Percentiles rank a stretch among this genome's conserved stretches.
Conservation (phyloP, 2,797 vertebrate species). For the Aulostomus chinensis region DNA sequence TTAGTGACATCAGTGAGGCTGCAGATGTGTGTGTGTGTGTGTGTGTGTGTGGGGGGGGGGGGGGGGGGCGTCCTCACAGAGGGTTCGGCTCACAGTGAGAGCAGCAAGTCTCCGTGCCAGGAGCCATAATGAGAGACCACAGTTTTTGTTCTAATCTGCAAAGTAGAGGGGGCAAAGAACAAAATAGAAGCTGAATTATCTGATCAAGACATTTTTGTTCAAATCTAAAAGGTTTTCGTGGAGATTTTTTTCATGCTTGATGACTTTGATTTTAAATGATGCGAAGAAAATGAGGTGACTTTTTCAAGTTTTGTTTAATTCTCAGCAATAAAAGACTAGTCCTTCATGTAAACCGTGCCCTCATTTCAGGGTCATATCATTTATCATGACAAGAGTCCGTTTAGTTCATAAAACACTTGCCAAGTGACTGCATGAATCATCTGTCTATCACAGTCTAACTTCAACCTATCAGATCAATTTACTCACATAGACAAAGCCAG, state of each 20-base stretch:
- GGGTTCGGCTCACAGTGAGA: conserved; percentile 22
- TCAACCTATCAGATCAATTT: no score
- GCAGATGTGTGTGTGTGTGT: no score
- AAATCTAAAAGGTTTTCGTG: conserved; percentile 13
- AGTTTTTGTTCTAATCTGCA: conserved; percentile 2
- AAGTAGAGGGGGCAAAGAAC: not conserved
- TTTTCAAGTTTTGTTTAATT: conserved; percentile 26
- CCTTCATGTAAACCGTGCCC: conserved; percentile 4
- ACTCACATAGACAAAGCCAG: no score
- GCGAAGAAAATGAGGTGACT: conserved; percentile 36
- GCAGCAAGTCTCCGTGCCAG: conserved; percentile 18
- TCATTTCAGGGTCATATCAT: conserved; percentile 11
- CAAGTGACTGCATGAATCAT: no score
- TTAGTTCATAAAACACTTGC: no score
- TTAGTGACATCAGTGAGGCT: conserved; percentile 54
- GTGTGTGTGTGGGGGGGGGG: not conserved
- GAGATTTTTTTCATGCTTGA: conserved; percentile 18
- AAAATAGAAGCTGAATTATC: not conserved
- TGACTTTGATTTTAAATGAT: conserved; percentile 49
- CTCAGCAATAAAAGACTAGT: conserved; percentile 8
- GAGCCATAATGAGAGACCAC: not conserved
- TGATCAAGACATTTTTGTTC: conserved; percentile 1
- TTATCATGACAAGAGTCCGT: no score
- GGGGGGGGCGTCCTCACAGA: conserved; percentile 1
- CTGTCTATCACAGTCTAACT: no score